Base-by-base conservation (phyloP, 2,797 vertebrate genomes). In the Zalophus californianus region DNA sequence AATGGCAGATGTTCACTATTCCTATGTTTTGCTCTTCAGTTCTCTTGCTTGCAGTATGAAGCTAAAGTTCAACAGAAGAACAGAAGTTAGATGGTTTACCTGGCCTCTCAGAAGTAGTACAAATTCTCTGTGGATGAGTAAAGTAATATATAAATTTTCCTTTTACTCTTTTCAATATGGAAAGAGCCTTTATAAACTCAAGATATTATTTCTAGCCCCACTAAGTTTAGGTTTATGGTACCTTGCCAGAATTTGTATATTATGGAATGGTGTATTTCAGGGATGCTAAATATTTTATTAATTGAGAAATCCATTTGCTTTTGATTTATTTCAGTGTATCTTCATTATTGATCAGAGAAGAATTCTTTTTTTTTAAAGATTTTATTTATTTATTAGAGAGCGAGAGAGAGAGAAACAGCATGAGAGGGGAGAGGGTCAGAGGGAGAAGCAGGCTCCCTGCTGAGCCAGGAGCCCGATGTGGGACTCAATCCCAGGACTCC, bases 251-350 rank as follows among this genome's bases (percentile, higher is more conserved):
- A 75, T 94, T 78, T 66, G n/a, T 90, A 3, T 94, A n/a, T 96
- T 94, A 92, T 91, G 25, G 75, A 85, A 90, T 90, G 54, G n/a
- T 50, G 0, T 87, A 87, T 96, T 95, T 97, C 41, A 73, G 80
- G 60, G 44, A 80, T 93, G 66, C 56, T 96, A 90, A 93, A 79
- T 97, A 92, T 96, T 97, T 97, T 93, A 97, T 93, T 94, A 96
- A 87, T 83, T 93, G 96, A 87, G 35, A 96, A 86, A 78, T 77
- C 41, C 54, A 86, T 86, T 94, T 95, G n/a, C 72, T 93, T 94
- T 96, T 96, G 52, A 93, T 94, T 91, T 94, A n/a, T 84, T 90
- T 92, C 29, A 66, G 25, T 84, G 38, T 2, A 32, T 92, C 97
- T 95, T 87, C 16, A 64, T 82, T 94, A 90, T 90, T 4, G 4